Percentiles rank a stretch among this genome's conserved stretches.
Conservation (phyloP, 2,797 vertebrate genomes). For the Typhlichthys subterraneus region DNA sequence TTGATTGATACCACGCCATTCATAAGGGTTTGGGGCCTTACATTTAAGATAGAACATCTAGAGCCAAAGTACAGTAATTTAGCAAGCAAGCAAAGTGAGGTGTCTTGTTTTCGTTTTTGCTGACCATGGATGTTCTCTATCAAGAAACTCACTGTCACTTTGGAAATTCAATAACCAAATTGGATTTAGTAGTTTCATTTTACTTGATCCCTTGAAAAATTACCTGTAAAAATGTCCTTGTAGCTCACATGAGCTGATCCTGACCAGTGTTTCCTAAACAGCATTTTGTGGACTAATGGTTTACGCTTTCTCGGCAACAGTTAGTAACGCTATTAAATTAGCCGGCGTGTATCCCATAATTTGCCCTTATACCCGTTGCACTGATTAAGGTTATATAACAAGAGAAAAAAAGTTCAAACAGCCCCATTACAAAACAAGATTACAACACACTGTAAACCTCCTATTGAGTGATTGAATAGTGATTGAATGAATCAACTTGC, state of each 20-base stretch:
- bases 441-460: not conserved
- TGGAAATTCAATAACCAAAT: not conserved
- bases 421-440: not conserved
- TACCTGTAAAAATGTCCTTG: too few species aligned
- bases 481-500: not conserved
- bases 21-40: too few species aligned
- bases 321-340: not conserved
- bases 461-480: not conserved
- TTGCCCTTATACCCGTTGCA: not conserved
- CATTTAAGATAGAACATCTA: not conserved
- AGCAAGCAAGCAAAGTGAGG: not conserved
- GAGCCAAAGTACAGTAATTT: not conserved
- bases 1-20: too few species aligned
- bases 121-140: constrained; percentile 4
- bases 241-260: not conserved
- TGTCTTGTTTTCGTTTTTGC: not conserved
- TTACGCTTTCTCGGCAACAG: not conserved
- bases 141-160: constrained; percentile 1
- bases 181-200: too few species aligned
- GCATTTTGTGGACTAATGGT: not conserved
- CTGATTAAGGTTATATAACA: not conserved
- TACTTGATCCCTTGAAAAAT: too few species aligned
- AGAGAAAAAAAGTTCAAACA: not conserved
- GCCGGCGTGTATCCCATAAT: not conserved
- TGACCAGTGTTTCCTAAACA: not conserved